Percentiles rank a stretch among this genome's conserved stretches.
Conservation (phyloP, 30 jellyfish, hydroid and myxozoan species). For the Aurelia coerulea region DNA sequence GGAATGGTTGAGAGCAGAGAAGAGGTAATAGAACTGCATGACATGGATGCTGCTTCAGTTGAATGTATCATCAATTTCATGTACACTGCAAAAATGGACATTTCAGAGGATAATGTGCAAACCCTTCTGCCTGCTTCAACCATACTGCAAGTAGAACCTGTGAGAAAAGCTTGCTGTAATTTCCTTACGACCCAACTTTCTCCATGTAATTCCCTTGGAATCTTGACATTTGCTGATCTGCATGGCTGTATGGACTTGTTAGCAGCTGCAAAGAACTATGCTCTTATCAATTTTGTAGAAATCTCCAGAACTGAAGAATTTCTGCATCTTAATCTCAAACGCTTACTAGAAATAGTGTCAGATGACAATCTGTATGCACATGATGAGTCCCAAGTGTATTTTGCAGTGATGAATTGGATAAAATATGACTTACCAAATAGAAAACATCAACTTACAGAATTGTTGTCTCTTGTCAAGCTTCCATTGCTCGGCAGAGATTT, state of each 20-base stretch:
- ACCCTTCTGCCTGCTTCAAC: slow-evolving; percentile 77
- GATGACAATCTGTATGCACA: slow-evolving; percentile 69
- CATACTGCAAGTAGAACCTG: slow-evolving; percentile 75
- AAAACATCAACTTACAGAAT: slow-evolving; percentile 58
- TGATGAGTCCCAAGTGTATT: slow-evolving; percentile 78
- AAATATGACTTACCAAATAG: slow-evolving; percentile 56
- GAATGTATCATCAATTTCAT: slow-evolving; percentile 68
- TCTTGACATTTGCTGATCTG: slow-evolving; percentile 82
- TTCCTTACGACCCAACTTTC: slow-evolving; percentile 78
- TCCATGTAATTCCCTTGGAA: slow-evolving; percentile 86
- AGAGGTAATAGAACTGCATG: slow-evolving; percentile 66
- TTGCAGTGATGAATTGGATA: slow-evolving; percentile 81
- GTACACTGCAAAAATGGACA: slow-evolving; percentile 75
- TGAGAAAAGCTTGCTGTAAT: slow-evolving; percentile 76
- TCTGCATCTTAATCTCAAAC: slow-evolving; percentile 37
- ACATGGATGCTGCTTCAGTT: slow-evolving; percentile 76
- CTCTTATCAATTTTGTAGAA: slow-evolving; percentile 62
- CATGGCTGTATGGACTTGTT: slow-evolving; percentile 68
- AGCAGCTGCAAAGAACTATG: slow-evolving; percentile 51
- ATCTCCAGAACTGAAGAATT: slow-evolving; percentile 82
- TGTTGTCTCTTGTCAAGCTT: slow-evolving; percentile 64
- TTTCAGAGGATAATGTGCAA: slow-evolving; percentile 86
- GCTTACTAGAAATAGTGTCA: slow-evolving; percentile 54
- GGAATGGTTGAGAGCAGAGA: slow-evolving; percentile 81
- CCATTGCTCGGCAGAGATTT: slow-evolving; percentile 83